Evolutionary conservation across 2,888 invertebrate genomes (phyloP), one percentile per base, ranked within the genome.

Genomic region (Apodemia duryi): DNA sequence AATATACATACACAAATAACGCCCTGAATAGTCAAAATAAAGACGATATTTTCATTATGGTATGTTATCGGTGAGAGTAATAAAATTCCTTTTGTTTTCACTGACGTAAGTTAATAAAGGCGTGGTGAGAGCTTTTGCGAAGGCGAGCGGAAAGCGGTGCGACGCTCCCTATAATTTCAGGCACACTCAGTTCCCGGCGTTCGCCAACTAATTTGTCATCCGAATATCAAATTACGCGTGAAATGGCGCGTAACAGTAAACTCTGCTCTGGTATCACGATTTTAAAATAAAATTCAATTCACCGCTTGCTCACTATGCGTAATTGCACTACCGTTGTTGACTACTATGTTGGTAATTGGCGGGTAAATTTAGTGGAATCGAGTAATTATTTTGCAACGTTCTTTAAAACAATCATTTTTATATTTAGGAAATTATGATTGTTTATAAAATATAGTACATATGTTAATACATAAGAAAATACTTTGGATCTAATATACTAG

Each of bases 191-290:
- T 78, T 69, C 70, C 78, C 78, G 76, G 79, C 83, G 83, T 78
- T 79, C 79, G 80, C 79, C 78, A 83, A 86, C 88, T 88, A 90
- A 91, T 91, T 91, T 90, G 89, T 90, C 90, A 91, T 85, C 82
- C 82, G 85, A 86, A 89, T 90, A 91, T 91, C 89, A 87, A 91
- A 90, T 91, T 88, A 90, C 88, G 83, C 83, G 81, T 82, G 85
- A 88, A 91, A 89, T 87, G 85, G 85, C 84, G 83, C 83, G 88
- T 83, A 86, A 87, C 86, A 79, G 83, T 83, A 88, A 77, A 85
- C 82, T 79, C 80, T 72, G 80, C 79, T 82, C 77, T 76, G 77
- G 83, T 84, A 83, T 78, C 82, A 77, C 74, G 76, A 78, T 83
- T 88, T 87, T 82, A 83, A 89, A 90, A 85, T 80, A 86, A 83